A percentile compares a stretch with the other conserved stretches of the same genome.
These are phyloP conservation scores for Apotomis turbidana DNA, from an alignment of 2,888 invertebrate genomes.

Conservation along the genomic window DNA sequence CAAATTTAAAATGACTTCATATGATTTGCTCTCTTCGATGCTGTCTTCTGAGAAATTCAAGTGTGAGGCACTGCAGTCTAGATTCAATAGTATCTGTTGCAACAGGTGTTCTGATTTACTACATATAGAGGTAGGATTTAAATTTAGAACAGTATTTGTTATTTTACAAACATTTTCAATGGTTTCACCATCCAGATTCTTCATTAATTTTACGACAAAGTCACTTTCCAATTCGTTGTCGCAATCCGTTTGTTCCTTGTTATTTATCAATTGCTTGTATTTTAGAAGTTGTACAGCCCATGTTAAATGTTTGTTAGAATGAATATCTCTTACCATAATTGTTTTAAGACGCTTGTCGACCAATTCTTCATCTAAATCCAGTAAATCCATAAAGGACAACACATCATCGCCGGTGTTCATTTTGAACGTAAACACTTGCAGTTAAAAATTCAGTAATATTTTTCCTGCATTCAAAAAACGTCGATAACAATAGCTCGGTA, in stretches of 20 bases:
- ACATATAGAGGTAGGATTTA: constrained; percentile 60
- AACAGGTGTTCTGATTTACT: constrained; percentile 74
- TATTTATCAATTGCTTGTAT: constrained; percentile 73
- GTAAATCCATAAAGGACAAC: constrained; percentile 67
- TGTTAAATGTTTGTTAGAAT: constrained; percentile 61
- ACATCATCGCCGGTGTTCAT: constrained; percentile 54
- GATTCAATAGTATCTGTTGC: constrained; percentile 67
- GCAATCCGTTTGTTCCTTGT: constrained; percentile 69
- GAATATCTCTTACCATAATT: constrained; percentile 60
- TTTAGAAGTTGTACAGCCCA: constrained; percentile 65
- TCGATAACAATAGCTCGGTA: neutral
- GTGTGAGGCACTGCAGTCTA: constrained; percentile 49
- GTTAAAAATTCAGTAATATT: neutral
- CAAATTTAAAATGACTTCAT: constrained; percentile 52
- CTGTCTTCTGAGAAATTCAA: constrained; percentile 34
- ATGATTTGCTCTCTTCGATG: constrained; percentile 41
- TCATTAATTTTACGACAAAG: constrained; percentile 64
- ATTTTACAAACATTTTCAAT: constrained; percentile 65
- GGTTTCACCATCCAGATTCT: constrained; percentile 55
- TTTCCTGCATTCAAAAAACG: neutral
- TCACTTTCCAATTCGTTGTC: constrained; percentile 66
- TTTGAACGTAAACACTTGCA: constrained; percentile 45
- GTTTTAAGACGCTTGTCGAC: constrained; percentile 66
- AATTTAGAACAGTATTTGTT: constrained; percentile 57
- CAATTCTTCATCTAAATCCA: constrained; percentile 74